Base-by-base conservation (phyloP, 2,113 vertebrate species). In the Microtus oregoni region DNA sequence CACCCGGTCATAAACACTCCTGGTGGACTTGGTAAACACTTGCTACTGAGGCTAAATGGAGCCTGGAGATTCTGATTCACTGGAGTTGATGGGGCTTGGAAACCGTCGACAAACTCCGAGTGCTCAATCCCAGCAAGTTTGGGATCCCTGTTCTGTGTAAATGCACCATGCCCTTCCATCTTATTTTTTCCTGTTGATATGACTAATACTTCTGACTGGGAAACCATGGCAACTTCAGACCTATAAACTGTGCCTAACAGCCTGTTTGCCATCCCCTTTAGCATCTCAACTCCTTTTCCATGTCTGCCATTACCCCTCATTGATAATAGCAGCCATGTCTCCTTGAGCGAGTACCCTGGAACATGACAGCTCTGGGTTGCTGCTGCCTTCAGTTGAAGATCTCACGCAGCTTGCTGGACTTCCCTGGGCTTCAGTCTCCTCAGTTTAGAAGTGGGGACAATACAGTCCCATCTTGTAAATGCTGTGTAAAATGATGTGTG, bases 381-480 rank as follows among this genome's bases (percentile, higher is more conserved):
- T 68, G 30, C 83, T 68, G 0, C 30, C 41, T 67, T 55, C 63
- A 63, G 22, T 44, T 19, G 17, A 88, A 52, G 38, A 63, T 88
- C 28, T 81, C 55, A 76, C 52, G 58, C 65, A 76, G 7, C 19
- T 87, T 79, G 47, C 26, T 92, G 90, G 83, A 65, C 15, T 89
- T 83, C 41, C 88, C 67, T 94, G 35, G 52, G 73, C 50, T 93
- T 70, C 58, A 67, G 28, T 92, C 68, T 87, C 70, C 76, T 91
- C 47, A 24, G 88, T 47, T 65, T 41, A 89, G 65, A 94, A 65
- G 83, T 47, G 19, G 30, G 4, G 14, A 47, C 73, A 63, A 30
- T 38, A 86, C 38, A 47, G 82, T 67, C 77, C 28, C 82, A 22
- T 67, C 30, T 88, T 50, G 50, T 55, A 75, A 92, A 7, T 73